Base-by-base conservation (phyloP, 2,113 vertebrate genomes). In the Halichoerus grypus region DNA sequence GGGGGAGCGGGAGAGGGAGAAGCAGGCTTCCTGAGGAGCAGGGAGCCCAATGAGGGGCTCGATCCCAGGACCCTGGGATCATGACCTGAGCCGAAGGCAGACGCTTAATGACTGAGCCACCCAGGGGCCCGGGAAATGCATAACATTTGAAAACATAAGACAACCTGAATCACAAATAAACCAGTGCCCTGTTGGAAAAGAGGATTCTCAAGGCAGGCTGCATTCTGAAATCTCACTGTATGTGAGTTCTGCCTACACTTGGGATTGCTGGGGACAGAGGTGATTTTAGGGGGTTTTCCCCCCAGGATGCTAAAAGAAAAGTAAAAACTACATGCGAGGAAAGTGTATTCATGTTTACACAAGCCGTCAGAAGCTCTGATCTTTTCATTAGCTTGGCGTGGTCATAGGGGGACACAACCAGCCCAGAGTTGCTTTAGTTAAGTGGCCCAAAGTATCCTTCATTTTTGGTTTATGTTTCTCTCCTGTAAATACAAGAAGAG, bases 401-500 rank as follows among this genome's bases (percentile, higher is more conserved):
- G 14, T 57, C 61, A 36, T 1, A 24, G 42, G 22, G 42, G 18
- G 53, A 51, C 31, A 24, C n/a, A 63, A 59, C 22, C 0, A 11
- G 49, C 21, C 88, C 18, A 71, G 61, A 92, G 21, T 53, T 5
- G 0, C 33, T 71, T 46, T 61, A 88, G 84, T 18, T 39, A 71
- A 72, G 1, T 36, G 86, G 46, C 36, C 51, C 91, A 87, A 65
- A 72, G 51, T 53, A 77, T 55, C 5, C 14, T 97, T 97, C 81
- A 55, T 63, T 88, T 91, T 42, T 93, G 22, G 85, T 86, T 95
- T 96, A 82, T 71, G 82, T 87, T 97, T 92, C 71, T 82, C 67
- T 36, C 46, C 77, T 87, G 24, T n/a, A 96, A 95, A 95, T 95
- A 87, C 33, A 96, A 72, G 95, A 98, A 97, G 77, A 80, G 49